Evolutionary conservation across 1,140 invertebrate genomes (phyloP).

Genomic region (Papilio polytes): DNA sequence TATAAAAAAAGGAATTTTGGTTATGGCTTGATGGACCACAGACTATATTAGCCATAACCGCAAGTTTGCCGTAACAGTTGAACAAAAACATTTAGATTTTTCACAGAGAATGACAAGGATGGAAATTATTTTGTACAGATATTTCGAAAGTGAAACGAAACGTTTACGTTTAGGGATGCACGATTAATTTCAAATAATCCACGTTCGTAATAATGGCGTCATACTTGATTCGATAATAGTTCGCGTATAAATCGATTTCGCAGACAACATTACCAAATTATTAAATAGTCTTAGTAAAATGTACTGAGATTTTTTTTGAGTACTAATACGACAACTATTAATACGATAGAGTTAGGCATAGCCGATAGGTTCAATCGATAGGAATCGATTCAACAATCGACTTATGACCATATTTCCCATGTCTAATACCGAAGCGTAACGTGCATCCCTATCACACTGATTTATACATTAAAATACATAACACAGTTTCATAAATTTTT

Average conservation of each 20-base stretch:
- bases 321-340: neutral
- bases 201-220: neutral
- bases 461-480: neutral
- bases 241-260: neutral
- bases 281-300: neutral
- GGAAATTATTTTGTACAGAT: neutral
- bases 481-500: neutral
- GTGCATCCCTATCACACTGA: neutral
- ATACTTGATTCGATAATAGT: neutral
- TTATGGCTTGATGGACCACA: constrained; percentile 16
- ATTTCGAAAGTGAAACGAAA: neutral
- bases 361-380: neutral
- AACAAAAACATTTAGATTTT: neutral
- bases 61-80: neutral
- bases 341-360: no score
- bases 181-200: neutral
- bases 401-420: neutral
- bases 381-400: neutral
- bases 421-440: neutral
- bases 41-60: neutral
- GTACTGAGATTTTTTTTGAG: neutral
- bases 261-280: neutral
- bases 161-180: neutral
- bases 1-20: constrained; percentile 1
- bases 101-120: neutral